Percentiles rank a stretch among this genome's conserved stretches.
Conservation (phyloP, 2,888 invertebrate genomes). For the Parapristionchus giblindavisi region DNA sequence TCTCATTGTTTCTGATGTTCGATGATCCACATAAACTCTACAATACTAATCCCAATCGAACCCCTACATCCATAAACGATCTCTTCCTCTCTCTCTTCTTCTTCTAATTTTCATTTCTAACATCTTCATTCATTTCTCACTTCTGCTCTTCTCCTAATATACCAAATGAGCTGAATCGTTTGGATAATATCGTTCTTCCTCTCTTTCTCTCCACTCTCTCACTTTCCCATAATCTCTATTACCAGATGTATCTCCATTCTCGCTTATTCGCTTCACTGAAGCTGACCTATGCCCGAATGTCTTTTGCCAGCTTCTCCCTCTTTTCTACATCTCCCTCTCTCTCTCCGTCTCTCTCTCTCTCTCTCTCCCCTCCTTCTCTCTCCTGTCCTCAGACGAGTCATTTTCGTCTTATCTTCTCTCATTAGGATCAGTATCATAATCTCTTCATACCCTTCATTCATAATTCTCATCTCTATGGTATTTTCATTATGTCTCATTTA, state of each 20-base stretch:
- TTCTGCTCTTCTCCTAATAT: constrained; percentile 2
- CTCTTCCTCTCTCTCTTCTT: constrained; percentile 1
- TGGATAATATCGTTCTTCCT: not conserved
- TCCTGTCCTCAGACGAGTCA: no score
- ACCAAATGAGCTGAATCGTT: not conserved
- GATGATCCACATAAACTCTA: no score
- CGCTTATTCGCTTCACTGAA: constrained; percentile 24
- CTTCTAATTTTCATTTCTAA: constrained; percentile 7
- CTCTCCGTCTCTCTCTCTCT: no score
- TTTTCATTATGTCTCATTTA: no score
- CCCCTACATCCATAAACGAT: no score
- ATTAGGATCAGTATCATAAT: constrained; percentile 9
- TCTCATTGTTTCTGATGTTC: no score
- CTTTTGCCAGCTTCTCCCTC: not conserved
- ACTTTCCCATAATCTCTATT: not conserved
- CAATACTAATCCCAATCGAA: no score
- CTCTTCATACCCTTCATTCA: constrained; percentile 7
- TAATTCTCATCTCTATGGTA: no score
- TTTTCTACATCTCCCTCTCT: not conserved
- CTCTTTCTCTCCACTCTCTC: constrained; percentile 9
- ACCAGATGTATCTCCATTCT: constrained; percentile 31
- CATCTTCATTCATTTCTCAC: constrained; percentile 15
- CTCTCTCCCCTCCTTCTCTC: no score
- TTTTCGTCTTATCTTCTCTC: no score
- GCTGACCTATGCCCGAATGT: constrained; percentile 24